These are phyloP conservation scores for Lochmaea capreae DNA, from an alignment of 2,888 invertebrate species.

Conservation along the genomic window DNA sequence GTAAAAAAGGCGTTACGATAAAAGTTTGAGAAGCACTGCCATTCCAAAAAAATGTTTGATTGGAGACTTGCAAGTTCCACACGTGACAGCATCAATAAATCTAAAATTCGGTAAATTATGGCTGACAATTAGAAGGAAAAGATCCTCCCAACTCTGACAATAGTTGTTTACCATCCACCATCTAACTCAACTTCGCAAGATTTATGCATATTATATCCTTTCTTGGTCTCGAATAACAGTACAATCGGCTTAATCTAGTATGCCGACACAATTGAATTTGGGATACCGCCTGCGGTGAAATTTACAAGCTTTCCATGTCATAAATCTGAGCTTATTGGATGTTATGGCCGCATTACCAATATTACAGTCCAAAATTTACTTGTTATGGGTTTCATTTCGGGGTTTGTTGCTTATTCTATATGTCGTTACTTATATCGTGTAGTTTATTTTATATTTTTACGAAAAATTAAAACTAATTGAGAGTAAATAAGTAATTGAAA, in stretches of 20 bases:
- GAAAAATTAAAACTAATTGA: background rate
- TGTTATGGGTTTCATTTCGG: conserved; percentile 48
- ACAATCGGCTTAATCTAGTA: conserved; percentile 63
- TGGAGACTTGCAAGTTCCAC: background rate
- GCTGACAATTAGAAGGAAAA: background rate
- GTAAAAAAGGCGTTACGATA: no score
- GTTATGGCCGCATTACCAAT: conserved; percentile 66
- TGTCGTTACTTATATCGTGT: conserved; percentile 30
- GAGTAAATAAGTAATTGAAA: no score
- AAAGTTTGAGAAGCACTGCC: no score
- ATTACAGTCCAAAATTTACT: conserved; percentile 62
- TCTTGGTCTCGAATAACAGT: conserved; percentile 54
- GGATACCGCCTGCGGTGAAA: conserved; percentile 64
- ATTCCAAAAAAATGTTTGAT: background rate
- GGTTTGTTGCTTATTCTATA: conserved; percentile 34
- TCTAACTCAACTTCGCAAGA: conserved; percentile 8
- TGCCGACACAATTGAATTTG: conserved; percentile 65
- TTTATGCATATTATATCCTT: conserved; percentile 30
- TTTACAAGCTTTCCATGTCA: conserved; percentile 64
- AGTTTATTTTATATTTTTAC: background rate
- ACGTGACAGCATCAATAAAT: conserved; percentile 7
- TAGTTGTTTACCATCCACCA: conserved; percentile 38
- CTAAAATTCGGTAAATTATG: conserved; percentile 4
- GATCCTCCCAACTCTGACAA: conserved; percentile 9
- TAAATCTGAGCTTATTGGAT: conserved; percentile 67